phyloP scores from a whole-genome alignment of 2,888 invertebrate species.

The Epiblema foenella region DNA sequence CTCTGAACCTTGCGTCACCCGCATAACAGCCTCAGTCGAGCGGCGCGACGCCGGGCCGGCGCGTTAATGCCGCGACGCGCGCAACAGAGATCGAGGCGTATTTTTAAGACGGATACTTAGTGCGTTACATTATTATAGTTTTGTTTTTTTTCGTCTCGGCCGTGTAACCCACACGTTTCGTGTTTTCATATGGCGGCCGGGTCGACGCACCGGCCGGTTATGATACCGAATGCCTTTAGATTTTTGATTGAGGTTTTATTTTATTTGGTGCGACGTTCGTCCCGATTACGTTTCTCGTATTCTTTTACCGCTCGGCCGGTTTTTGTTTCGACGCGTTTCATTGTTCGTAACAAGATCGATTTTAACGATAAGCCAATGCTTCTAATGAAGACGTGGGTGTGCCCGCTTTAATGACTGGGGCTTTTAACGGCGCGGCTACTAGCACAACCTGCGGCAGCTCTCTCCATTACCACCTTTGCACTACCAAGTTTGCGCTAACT shows the following conservation, averaged over 20 bases:
- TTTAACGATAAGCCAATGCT: slow-evolving; percentile 74
- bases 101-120: slow-evolving; percentile 84
- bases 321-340: slow-evolving; percentile 81
- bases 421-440: slow-evolving; percentile 52
- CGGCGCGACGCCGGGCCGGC: slow-evolving; percentile 53
- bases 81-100: slow-evolving; percentile 78
- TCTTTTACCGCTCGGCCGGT: slow-evolving; percentile 77
- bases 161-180: slow-evolving; percentile 77
- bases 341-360: slow-evolving; percentile 83
- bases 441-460: slow-evolving; percentile 29
- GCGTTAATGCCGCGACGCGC: slow-evolving; percentile 77
- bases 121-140: slow-evolving; percentile 82
- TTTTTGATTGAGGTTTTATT: slow-evolving; percentile 84
- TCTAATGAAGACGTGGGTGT: slow-evolving; percentile 83
- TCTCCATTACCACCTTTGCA: slow-evolving; percentile 10
- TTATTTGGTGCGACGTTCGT: slow-evolving; percentile 78
- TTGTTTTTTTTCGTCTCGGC: slow-evolving; percentile 73
- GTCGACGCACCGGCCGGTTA: slow-evolving; percentile 81
- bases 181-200: slow-evolving; percentile 74
- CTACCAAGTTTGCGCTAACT: background rate
- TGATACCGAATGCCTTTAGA: slow-evolving; percentile 80
- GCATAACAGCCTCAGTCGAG: slow-evolving; percentile 47
- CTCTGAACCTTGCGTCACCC: slow-evolving; percentile 38
- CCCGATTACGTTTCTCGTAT: slow-evolving; percentile 81
- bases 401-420: slow-evolving; percentile 59